Base-by-base conservation (phyloP, 2,888 invertebrate genomes). In the Eumacrocentrus americanus region DNA sequence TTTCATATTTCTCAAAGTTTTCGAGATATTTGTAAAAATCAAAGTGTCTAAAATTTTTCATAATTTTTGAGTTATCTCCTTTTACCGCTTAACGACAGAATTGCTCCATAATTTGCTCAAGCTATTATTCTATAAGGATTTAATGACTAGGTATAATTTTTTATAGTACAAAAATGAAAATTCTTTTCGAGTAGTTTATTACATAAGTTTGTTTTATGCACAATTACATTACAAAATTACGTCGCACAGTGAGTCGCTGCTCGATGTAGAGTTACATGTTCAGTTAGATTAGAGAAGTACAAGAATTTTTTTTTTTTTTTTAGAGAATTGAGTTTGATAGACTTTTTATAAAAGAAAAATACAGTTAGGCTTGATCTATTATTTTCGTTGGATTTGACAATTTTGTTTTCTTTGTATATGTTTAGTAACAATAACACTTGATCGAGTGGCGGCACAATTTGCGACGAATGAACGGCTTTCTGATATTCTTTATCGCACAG, bases 211-310 rank as follows among this genome's bases (percentile, higher is more conserved):
- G 64, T 61, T 47, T 60, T 74, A 70, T 72, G 66, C 69, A 72
- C 70, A 75, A 53, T 72, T 72, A 72, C 70, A 74, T 73, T 72
- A 73, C 65, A 73, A 74, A 73, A 72, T 71, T 62, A 70, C 69
- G 69, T 67, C 70, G 68, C 66, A 63, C 64, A 69, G 56, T 67
- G 66, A 66, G 63, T 68, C 67, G 67, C 62, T 59, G 64, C 66
- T 68, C 67, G 64, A 40, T 58, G 46, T 35, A 58, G 11, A 37
- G 34, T n/a, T n/a, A n/a, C n/a, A n/a, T n/a, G n/a, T n/a, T n/a
- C n/a, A n/a, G n/a, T n/a, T n/a, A n/a, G 52, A 22, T 23, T 38
- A 23, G 40, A 46, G 12, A 42, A 42, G 14, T 37, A 1, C 2
- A 12, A 9, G 37, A 37, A 37, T 5, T n/a, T 37, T 29, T 29